Percentiles rank a stretch among this genome's conserved stretches.
These are phyloP conservation scores for Osedax frankpressi DNA, from an alignment of 2,888 invertebrate species.

Conservation along the genomic window DNA sequence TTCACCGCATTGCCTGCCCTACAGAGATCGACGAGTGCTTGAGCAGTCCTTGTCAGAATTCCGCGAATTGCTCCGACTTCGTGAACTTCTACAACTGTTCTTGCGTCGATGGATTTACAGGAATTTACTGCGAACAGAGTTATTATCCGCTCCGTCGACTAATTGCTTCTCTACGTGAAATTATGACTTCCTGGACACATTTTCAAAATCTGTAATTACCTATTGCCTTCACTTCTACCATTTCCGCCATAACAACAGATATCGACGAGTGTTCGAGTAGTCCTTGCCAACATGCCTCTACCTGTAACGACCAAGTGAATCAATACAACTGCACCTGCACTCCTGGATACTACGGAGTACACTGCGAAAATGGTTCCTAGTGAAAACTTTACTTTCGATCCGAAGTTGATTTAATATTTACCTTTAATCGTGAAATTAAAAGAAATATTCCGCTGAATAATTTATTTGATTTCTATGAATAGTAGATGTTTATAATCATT, in stretches of 20 bases:
- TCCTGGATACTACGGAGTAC: not conserved
- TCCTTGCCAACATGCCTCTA: not conserved
- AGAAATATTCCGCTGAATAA: too few species aligned
- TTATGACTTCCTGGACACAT: not conserved
- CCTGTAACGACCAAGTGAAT: not conserved
- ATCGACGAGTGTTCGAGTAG: not conserved
- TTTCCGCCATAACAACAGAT: not conserved
- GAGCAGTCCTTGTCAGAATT: not conserved
- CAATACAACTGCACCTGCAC: not conserved
- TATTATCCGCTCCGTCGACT: not conserved
- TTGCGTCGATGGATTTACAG: not conserved
- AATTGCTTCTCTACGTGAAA: not conserved
- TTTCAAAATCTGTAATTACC: not conserved
- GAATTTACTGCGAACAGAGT: not conserved
- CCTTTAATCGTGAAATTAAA: too few species aligned
- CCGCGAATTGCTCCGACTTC: not conserved
- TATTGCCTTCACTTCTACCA: not conserved
- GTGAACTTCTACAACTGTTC: not conserved
- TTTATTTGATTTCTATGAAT: too few species aligned
- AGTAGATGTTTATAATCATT: too few species aligned
- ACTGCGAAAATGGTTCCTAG: not conserved
- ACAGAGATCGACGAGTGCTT: not conserved
- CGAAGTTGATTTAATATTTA: too few species aligned
- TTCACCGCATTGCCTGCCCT: too few species aligned
- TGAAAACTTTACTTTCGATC: too few species aligned